Base-by-base conservation (phyloP, 2,797 vertebrate species). In the Diglossa cyanea region DNA sequence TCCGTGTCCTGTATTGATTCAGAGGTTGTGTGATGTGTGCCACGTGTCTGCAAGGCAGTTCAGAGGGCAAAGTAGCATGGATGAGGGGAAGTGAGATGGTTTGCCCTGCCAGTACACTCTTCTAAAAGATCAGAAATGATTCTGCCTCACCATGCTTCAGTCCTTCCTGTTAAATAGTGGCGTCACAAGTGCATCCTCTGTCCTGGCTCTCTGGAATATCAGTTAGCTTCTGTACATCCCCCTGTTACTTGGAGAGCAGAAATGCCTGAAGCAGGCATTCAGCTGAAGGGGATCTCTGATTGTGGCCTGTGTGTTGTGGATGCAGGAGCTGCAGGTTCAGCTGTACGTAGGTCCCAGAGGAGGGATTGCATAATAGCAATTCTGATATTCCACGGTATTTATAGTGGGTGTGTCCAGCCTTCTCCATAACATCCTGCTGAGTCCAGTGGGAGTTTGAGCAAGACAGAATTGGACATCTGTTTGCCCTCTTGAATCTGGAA, bases 1-100 rank as follows among this genome's bases (percentile, higher is more conserved):
- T 93, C 50, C 24, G 45, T 86, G 78, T 77, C 23, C 65, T 74
- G 11, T 37, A 3, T 48, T 84, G 71, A 93, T 91, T 76, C 44
- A 91, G 75, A 75, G 66, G 19, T 13, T 25, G 17, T 67, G 57
- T 50, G 53, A 58, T 77, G 48, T 26, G 11, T 80, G 61, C 85
- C 89, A 80, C 87, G 60, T 85, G 53, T 54, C 72, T 83, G 47
- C 50, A 83, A 74, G 62, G 66, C 67, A 67, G 42, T 21, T 87
- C 67, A 85, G 51, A 48, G 9, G 33, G n/a, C 2, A 3, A 33
- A 58, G n/a, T 17, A 55, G 31, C 1, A 0, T 39, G 25, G 40
- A 6, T 74, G 65, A 76, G 39, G 60, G 24, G 37, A 79, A 51
- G 2, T 33, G 44, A 67, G 68, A 18, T 1, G 4, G 33, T 67